Evolutionary conservation across 2,888 invertebrate species (phyloP).

Genomic region (Dynastes maya): DNA sequence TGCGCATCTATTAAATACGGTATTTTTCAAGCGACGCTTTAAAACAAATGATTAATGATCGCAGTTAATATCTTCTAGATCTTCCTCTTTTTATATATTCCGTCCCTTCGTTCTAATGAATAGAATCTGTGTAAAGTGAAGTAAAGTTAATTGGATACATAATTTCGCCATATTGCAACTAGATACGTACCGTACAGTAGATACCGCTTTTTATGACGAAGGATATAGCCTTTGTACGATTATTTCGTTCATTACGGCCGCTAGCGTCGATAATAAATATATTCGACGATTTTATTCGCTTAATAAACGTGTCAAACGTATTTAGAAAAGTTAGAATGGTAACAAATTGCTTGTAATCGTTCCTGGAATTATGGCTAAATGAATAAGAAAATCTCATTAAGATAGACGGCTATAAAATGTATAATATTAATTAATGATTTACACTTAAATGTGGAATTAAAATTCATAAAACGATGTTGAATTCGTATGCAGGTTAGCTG

Average conservation of each 20-base stretch:
- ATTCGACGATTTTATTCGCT: not conserved
- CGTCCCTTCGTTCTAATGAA: not conserved
- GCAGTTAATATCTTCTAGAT: not conserved
- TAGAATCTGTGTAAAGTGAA: not conserved
- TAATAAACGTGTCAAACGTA: constrained; percentile 2
- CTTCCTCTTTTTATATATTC: not conserved
- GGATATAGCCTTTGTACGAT: not conserved
- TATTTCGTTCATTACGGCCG: not conserved
- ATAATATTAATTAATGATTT: too few relatives aligned
- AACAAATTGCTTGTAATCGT: not conserved
- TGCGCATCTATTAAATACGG: not conserved
- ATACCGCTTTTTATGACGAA: not conserved
- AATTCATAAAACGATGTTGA: too few relatives aligned
- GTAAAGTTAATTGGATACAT: not conserved
- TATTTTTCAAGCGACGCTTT: not conserved
- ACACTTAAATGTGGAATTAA: too few relatives aligned
- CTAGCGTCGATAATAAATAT: not conserved
- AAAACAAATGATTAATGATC: not conserved
- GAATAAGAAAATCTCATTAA: too few relatives aligned
- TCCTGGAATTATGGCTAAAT: too few relatives aligned
- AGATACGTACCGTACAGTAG: not conserved
- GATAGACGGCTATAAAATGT: too few relatives aligned
- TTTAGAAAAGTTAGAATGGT: not conserved
- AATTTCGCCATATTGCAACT: too few relatives aligned
- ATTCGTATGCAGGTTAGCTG: too few relatives aligned